Evolutionary conservation across 2,797 vertebrate species (phyloP).

Genomic region (Muscicapa striata): DNA sequence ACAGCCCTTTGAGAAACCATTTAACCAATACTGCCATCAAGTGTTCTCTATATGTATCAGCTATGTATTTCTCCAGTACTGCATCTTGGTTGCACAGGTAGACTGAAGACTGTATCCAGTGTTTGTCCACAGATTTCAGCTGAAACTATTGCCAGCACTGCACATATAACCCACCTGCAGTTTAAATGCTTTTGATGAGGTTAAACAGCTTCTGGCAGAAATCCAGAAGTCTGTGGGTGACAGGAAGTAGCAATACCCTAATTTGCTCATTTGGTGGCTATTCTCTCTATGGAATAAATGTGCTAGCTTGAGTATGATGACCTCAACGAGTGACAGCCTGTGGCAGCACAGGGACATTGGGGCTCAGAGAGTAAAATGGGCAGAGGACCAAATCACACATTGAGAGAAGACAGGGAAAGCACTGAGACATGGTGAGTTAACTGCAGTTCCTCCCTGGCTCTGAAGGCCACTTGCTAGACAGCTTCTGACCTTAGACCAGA

Average conservation of each 20-base stretch:
- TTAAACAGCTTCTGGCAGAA: background rate
- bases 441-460: background rate
- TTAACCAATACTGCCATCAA: conserved; percentile 66
- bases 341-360: background rate
- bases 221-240: background rate
- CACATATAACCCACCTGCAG: background rate
- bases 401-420: background rate
- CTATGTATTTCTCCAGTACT: background rate
- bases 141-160: background rate
- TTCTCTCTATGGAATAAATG: background rate
- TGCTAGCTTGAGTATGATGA: background rate
- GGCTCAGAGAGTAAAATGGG: background rate
- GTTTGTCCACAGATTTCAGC: background rate
- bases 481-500: background rate
- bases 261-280: background rate
- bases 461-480: background rate
- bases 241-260: background rate
- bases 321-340: background rate
- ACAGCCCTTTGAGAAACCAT: background rate
- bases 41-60: background rate
- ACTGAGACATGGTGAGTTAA: background rate
- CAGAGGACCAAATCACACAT: background rate
- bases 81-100: background rate
- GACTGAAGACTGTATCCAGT: background rate
- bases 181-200: background rate